Evolutionary conservation across 2,888 invertebrate species (phyloP), one percentile per base, ranked within the genome.

Genomic region (Drosophila yooni): DNA sequence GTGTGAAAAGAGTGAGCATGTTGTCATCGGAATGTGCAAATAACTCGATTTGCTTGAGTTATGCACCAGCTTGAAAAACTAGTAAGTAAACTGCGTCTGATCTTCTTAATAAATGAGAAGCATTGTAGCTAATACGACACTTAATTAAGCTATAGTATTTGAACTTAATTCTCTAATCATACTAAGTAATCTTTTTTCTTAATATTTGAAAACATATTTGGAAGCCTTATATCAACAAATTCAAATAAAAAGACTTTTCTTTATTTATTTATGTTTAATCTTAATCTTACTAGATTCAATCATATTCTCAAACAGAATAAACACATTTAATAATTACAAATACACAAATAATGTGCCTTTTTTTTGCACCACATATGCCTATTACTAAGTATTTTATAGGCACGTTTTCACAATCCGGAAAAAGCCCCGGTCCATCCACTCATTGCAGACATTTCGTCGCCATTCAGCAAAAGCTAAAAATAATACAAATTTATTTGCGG

Each of bases 381-480:
- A 53, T 10, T 18, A 33, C 8, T 38, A 13, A 27, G 27, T 36
- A 7, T 38, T 38, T 56, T 57, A 2, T 21, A 25, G 31, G 21
- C 57, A 43, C 29, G 57, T 43, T 31, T 43, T 1, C 31, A 27
- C 11, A 36, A 25, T 11, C 18, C 18, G 13, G 11, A 50, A 27
- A 2, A 31, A 25, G 10, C 6, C 15, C 3, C 15, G 11, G 15
- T 5, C 54, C 25, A 11, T 5, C 13, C 18, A 43, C 13, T 29
- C 27, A 31, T 27, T 15, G 66, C 34, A 80, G 69, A 77, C 72
- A 36, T 31, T 38, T 34, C 38, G 89, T 70, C 79, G 89, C 88
- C 84, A 69, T 27, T 33, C n/a, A 25, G 51, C 27, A 51, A 68
- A 62, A 29, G 27, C 72, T 66, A 65, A 85, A 79, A 76, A 73